phyloP scores from a whole-genome alignment of 2,113 vertebrate species.

The Muntiacus muntjak region DNA sequence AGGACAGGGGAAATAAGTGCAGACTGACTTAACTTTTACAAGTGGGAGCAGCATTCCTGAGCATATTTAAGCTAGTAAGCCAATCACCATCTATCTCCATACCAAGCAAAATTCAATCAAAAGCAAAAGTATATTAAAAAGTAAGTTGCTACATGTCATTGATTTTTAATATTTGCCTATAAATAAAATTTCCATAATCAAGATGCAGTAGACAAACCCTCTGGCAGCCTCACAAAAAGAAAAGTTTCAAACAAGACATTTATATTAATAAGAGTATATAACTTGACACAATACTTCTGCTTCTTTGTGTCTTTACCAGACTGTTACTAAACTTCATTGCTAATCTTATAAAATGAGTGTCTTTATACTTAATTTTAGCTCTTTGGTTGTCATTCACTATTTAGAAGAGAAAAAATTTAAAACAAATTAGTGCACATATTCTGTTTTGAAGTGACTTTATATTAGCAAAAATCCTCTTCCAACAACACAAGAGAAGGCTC shows the following conservation, averaged over 20 bases:
- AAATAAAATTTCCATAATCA: constrained; percentile 56
- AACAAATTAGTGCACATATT: not conserved
- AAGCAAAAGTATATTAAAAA: constrained; percentile 49
- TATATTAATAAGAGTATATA: not conserved
- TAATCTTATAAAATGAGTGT: not conserved
- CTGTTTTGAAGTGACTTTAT: not conserved
- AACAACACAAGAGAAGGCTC: not conserved
- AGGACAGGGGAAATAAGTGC: constrained; percentile 9
- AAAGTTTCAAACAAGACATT: not conserved
- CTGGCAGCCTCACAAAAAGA: not conserved
- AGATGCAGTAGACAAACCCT: not conserved
- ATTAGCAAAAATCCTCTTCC: not conserved
- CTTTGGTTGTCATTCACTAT: not conserved
- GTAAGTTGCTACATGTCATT: constrained; percentile 33
- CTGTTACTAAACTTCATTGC: not conserved
- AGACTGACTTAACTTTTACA: constrained; percentile 5
- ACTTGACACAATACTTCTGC: not conserved
- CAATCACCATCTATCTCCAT: constrained; percentile 24
- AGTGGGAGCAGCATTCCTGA: not conserved
- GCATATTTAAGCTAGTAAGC: not conserved
- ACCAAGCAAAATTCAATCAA: constrained; percentile 13
- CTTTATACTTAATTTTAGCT: not conserved
- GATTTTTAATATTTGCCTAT: constrained; percentile 55
- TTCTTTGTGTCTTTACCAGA: not conserved
- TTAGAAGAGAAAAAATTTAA: not conserved